phyloP scores from a whole-genome alignment of 2,113 vertebrate species.

The Bubalus kerabau region DNA sequence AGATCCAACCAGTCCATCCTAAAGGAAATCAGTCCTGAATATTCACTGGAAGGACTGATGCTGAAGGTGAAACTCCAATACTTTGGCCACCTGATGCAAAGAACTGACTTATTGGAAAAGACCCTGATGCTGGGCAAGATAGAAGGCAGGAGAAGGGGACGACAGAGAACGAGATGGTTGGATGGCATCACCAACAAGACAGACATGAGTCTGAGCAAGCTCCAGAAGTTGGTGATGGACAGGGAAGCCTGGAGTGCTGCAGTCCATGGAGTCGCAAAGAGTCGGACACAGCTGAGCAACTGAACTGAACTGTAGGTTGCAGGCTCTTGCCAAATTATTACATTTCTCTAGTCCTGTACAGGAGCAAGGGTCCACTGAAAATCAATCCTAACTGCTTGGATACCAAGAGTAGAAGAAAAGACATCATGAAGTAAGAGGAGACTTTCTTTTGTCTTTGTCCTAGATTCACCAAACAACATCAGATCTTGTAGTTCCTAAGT shows the following conservation, averaged over 20 bases:
- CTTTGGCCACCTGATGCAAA: background rate
- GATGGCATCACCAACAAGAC: background rate
- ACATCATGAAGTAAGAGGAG: background rate
- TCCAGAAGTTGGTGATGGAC: background rate
- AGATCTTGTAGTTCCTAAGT: background rate
- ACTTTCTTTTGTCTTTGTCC: background rate
- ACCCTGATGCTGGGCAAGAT: background rate
- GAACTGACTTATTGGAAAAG: background rate
- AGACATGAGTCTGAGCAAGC: background rate
- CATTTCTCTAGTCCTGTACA: background rate
- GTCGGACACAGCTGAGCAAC: accelerated
- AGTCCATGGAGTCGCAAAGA: background rate
- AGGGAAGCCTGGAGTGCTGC: background rate
- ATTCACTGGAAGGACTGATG: background rate
- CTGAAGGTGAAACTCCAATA: background rate
- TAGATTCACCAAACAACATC: background rate
- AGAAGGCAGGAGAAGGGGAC: background rate
- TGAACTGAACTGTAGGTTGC: background rate
- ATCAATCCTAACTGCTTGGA: background rate
- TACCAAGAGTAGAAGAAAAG: background rate
- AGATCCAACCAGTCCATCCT: background rate
- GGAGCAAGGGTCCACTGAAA: background rate
- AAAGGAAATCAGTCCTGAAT: background rate
- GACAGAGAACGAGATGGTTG: background rate
- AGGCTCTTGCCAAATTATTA: background rate